phyloP scores from a whole-genome alignment of 2,113 vertebrate species.

The Xiphias gladius region DNA sequence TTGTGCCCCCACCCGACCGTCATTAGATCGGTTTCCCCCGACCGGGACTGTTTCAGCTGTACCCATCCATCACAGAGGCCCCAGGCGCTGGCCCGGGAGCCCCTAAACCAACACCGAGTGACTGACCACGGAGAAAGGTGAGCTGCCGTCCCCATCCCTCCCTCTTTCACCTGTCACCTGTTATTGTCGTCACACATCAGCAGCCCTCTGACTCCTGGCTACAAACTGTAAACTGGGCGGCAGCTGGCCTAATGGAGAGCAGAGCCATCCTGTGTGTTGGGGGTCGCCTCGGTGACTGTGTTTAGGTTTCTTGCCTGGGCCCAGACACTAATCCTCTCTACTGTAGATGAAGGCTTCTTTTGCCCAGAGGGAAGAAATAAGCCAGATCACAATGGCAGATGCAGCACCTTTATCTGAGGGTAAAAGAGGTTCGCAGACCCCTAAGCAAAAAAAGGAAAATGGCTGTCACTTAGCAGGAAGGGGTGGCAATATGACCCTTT shows the following conservation, averaged over 20 bases:
- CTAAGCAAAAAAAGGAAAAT: constrained; percentile 47
- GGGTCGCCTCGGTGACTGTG: constrained; percentile 26
- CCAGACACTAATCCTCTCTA: constrained; percentile 30
- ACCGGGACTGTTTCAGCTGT: constrained; percentile 61
- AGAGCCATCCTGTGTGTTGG: constrained; percentile 12
- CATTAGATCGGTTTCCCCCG: constrained; percentile 39
- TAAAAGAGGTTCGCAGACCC: constrained; percentile 11
- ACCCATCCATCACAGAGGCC: constrained; percentile 62
- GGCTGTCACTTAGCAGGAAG: constrained; percentile 27
- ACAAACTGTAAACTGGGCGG: constrained; percentile 22
- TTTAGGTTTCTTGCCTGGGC: constrained; percentile 24
- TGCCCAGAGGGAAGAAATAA: constrained; percentile 25
- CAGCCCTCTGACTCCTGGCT: constrained; percentile 26
- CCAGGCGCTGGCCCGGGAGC: constrained; percentile 12
- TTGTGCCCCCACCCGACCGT: constrained; percentile 2
- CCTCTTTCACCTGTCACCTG: constrained; percentile 73
- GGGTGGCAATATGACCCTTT: constrained; percentile 37
- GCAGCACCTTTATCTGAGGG: constrained; percentile 31
- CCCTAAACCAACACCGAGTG: constrained; percentile 44
- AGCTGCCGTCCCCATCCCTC: constrained; percentile 39
- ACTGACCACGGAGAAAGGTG: constrained; percentile 50
- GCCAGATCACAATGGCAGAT: constrained; percentile 7
- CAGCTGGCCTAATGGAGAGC: constrained; percentile 61
- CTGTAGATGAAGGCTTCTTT: constrained; percentile 40
- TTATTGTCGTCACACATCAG: constrained; percentile 65